Evolutionary conservation across 2,113 vertebrate species (phyloP).

Genomic region (Silurus asotus): DNA sequence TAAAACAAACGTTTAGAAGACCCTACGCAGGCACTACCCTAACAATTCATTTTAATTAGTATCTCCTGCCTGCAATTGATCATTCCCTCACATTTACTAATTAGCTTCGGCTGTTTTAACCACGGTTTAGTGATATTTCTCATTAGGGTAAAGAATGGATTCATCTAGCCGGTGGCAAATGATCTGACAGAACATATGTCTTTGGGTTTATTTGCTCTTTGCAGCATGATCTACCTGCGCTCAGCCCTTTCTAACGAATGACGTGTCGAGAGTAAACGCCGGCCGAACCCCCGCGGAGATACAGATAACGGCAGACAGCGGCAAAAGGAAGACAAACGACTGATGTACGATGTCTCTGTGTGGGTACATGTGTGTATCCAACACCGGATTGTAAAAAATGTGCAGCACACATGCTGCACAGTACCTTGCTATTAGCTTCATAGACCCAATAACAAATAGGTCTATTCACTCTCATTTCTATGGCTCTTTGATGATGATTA

Average conservation of each 20-base stretch:
- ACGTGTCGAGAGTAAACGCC: conserved; percentile 14
- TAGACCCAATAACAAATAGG: conserved; percentile 31
- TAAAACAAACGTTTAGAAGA: conserved; percentile 17
- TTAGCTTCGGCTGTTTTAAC: conserved; percentile 47
- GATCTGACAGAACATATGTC: conserved; percentile 53
- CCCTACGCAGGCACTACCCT: conserved; percentile 3
- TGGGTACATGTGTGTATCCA: not conserved
- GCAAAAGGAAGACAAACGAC: conserved; percentile 23
- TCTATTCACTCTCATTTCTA: conserved; percentile 32
- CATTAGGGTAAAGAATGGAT: conserved; percentile 51
- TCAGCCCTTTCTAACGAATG: conserved; percentile 48
- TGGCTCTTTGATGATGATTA: conserved; percentile 37
- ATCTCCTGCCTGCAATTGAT: conserved; percentile 50
- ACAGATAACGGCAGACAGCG: not conserved
- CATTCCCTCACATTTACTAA: conserved; percentile 51
- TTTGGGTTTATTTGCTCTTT: conserved; percentile 45
- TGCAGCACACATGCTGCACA: not conserved
- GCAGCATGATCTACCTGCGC: conserved; percentile 38
- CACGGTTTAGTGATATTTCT: conserved; percentile 50
- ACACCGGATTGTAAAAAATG: not conserved
- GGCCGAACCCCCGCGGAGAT: conserved; percentile 14
- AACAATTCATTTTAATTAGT: conserved; percentile 40
- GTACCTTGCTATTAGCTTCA: conserved; percentile 20
- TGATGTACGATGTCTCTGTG: not conserved
- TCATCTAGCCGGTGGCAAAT: conserved; percentile 46